phyloP scores from a whole-genome alignment of 2,888 invertebrate genomes.

The Scaptodrosophila latifasciaeformis region DNA sequence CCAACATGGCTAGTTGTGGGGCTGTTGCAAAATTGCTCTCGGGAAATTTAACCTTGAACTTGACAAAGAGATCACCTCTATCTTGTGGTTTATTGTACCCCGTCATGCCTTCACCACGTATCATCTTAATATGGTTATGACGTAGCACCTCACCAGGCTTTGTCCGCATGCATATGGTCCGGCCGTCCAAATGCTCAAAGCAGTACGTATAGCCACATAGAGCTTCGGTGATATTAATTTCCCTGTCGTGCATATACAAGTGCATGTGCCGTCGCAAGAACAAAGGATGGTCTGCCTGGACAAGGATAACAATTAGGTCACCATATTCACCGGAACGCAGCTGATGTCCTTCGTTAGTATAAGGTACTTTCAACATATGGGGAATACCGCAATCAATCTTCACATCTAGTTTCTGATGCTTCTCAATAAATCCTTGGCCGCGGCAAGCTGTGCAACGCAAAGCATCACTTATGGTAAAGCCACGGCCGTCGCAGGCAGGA shows the following conservation, averaged over 20 bases:
- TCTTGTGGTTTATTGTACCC: constrained; percentile 88
- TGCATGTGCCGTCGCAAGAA: constrained; percentile 88
- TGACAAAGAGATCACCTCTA: constrained; percentile 89
- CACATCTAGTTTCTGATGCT: constrained; percentile 90
- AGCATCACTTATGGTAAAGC: constrained; percentile 85
- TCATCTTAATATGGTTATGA: constrained; percentile 86
- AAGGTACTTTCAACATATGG: constrained; percentile 89
- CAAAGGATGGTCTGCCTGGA: constrained; percentile 85
- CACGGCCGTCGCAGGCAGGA: constrained; percentile 81
- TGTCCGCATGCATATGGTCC: constrained; percentile 86
- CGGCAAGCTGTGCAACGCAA: constrained; percentile 88
- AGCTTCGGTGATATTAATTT: constrained; percentile 89
- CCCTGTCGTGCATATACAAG: constrained; percentile 81
- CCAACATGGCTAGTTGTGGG: constrained; percentile 81
- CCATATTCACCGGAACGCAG: constrained; percentile 90
- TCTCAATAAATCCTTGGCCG: constrained; percentile 88
- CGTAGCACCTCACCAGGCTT: constrained; percentile 88
- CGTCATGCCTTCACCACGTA: constrained; percentile 94
- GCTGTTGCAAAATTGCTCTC: constrained; percentile 85
- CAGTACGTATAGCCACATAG: constrained; percentile 91
- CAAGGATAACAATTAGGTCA: constrained; percentile 90
- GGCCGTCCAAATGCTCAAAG: constrained; percentile 92
- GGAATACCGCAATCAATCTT: constrained; percentile 93
- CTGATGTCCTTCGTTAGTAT: constrained; percentile 93
- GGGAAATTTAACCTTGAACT: constrained; percentile 91